phyloP scores from a whole-genome alignment of 64 coral and sea anemone genomes.

The Anthopleura sola region DNA sequence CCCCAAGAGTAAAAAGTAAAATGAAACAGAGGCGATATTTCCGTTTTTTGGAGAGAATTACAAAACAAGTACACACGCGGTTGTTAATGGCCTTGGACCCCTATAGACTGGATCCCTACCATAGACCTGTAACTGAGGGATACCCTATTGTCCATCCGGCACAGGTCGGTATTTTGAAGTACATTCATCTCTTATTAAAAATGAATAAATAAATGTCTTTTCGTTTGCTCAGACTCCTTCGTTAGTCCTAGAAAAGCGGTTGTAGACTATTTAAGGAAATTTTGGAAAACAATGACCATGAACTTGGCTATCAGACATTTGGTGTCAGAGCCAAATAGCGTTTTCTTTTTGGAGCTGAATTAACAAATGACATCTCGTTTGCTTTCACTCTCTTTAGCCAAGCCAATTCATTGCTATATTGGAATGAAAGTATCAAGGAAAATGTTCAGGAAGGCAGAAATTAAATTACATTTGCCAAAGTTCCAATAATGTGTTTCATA shows the following conservation, averaged over 20 bases:
- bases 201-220: too few species aligned
- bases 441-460: neutral
- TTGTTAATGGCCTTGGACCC: too few species aligned
- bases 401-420: neutral
- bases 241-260: neutral
- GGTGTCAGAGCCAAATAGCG: neutral
- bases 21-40: too few species aligned
- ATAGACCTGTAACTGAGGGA: too few species aligned
- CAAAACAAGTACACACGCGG: too few species aligned
- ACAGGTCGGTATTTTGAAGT: too few species aligned
- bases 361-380: neutral
- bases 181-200: too few species aligned
- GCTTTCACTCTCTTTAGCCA: neutral
- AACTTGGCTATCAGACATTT: neutral
- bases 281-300: neutral
- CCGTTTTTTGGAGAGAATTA: too few species aligned
- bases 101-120: too few species aligned
- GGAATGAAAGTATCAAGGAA: neutral
- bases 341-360: neutral
- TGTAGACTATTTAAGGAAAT: neutral
- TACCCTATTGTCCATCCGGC: too few species aligned
- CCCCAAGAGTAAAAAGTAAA: too few species aligned
- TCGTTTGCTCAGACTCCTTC: too few species aligned
- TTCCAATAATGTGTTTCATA: neutral
- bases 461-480: neutral